A percentile compares a stretch with the other conserved stretches of the same genome.
Conservation (phyloP, 2,797 vertebrate genomes). For the Dendrocincla tyrannina region DNA sequence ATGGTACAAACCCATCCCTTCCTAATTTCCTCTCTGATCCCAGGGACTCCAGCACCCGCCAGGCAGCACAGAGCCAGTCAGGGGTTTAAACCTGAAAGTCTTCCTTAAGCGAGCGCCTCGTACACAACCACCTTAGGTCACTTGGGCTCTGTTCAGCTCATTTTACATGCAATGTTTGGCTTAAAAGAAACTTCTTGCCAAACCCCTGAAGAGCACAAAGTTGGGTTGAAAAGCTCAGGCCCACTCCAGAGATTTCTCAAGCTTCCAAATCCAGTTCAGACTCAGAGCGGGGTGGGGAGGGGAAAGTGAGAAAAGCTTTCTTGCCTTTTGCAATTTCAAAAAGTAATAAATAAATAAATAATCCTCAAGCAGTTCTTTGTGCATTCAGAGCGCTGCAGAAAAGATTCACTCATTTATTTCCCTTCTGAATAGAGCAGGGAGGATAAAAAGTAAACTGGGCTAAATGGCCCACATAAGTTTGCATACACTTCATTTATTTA, state of each 20-base stretch:
- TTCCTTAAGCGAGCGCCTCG: background rate
- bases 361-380: background rate
- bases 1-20: background rate
- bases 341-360: constrained; percentile 64
- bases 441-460: constrained; percentile 16
- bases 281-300: background rate
- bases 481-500: background rate
- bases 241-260: constrained; percentile 8
- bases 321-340: constrained; percentile 9
- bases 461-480: background rate
- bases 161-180: constrained; percentile 1
- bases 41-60: background rate
- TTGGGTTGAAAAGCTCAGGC: constrained; percentile 24
- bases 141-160: constrained; percentile 24
- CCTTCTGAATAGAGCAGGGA: background rate
- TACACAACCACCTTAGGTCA: background rate
- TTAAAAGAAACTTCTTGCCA: constrained; percentile 44
- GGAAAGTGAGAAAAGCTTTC: background rate
- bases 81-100: constrained; percentile 16
- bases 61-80: background rate
- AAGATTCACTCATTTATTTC: constrained; percentile 10
- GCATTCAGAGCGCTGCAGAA: background rate
- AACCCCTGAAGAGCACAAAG: constrained; percentile 5
- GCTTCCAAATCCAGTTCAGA: constrained; percentile 17
- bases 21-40: background rate